Evolutionary conservation across 2,888 invertebrate genomes (phyloP).

Genomic region (Microplitis deprimator): DNA sequence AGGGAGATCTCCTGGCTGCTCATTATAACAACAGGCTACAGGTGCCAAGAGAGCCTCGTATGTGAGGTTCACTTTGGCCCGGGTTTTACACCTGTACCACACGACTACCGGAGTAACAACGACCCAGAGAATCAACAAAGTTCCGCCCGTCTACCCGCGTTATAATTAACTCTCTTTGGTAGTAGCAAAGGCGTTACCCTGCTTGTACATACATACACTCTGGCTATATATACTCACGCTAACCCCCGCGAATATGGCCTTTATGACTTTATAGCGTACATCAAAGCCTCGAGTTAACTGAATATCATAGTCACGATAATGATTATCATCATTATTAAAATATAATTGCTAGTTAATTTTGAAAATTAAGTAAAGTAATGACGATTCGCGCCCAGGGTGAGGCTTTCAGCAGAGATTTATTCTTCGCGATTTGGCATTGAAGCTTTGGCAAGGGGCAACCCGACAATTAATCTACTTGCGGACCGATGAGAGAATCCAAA

Average conservation of each 20-base stretch:
- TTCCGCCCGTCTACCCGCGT: conserved; percentile 34
- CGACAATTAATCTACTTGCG: conserved; percentile 34
- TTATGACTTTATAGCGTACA: conserved; percentile 23
- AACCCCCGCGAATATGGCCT: not conserved
- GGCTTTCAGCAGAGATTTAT: not conserved
- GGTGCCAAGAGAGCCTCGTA: conserved; percentile 56
- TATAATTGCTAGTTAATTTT: too few relatives aligned
- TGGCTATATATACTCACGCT: not conserved
- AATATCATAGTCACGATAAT: not conserved
- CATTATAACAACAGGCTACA: conserved; percentile 58
- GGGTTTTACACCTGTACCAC: conserved; percentile 41
- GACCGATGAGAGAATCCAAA: conserved; percentile 32
- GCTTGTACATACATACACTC: not conserved
- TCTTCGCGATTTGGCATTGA: conserved; percentile 18
- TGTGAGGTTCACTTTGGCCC: conserved; percentile 56
- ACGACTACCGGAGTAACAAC: conserved; percentile 39
- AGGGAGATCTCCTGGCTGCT: conserved; percentile 48
- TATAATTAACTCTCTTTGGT: conserved; percentile 41
- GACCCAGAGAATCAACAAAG: conserved; percentile 41
- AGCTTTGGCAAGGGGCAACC: conserved; percentile 14
- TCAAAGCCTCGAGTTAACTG: conserved; percentile 4
- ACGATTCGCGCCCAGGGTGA: not conserved
- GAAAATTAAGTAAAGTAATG: not conserved
- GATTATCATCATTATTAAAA: not conserved
- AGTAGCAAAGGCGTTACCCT: conserved; percentile 18